A percentile compares a stretch with the other conserved stretches of the same genome.
phyloP scores from a whole-genome alignment of 2,797 vertebrate species.

The Hafferia zeledoni region DNA sequence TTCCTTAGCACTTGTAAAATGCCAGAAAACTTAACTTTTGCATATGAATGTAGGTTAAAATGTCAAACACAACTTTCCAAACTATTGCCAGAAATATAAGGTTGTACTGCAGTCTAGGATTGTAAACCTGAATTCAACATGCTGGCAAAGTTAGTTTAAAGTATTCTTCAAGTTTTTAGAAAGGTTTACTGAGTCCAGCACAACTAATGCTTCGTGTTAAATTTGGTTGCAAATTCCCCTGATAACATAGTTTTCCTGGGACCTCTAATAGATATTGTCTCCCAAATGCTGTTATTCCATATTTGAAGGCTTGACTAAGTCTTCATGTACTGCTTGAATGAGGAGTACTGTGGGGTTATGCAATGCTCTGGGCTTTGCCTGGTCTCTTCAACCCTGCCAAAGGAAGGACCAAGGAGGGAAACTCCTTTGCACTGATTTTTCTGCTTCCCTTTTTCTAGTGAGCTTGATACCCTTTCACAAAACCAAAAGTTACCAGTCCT shows the following conservation, averaged over 20 bases:
- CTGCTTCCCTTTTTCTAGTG: not conserved
- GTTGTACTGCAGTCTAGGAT: not conserved
- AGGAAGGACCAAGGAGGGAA: not conserved
- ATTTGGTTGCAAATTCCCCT: not conserved
- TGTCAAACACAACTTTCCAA: not conserved
- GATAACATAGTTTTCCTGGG: not conserved
- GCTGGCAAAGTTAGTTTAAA: not conserved
- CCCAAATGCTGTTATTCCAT: not conserved
- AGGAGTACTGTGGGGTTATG: not conserved
- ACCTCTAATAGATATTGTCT: not conserved
- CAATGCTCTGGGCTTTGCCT: not conserved
- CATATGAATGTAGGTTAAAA: constrained; percentile 18
- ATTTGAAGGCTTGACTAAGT: not conserved
- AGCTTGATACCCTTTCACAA: not conserved
- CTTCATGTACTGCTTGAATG: rapidly evolving
- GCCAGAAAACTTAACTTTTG: not conserved
- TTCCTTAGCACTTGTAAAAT: not conserved
- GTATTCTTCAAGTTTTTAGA: not conserved
- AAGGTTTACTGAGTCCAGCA: not conserved
- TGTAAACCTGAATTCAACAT: not conserved
- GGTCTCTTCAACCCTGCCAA: not conserved
- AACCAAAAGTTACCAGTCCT: not conserved
- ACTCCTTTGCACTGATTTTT: rapidly evolving
- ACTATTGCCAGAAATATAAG: not conserved
- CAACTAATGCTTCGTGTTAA: not conserved